These are phyloP conservation scores for Cryptoleucopteryx plumbea DNA, from an alignment of 2,113 vertebrate species.

Conservation along the genomic window DNA sequence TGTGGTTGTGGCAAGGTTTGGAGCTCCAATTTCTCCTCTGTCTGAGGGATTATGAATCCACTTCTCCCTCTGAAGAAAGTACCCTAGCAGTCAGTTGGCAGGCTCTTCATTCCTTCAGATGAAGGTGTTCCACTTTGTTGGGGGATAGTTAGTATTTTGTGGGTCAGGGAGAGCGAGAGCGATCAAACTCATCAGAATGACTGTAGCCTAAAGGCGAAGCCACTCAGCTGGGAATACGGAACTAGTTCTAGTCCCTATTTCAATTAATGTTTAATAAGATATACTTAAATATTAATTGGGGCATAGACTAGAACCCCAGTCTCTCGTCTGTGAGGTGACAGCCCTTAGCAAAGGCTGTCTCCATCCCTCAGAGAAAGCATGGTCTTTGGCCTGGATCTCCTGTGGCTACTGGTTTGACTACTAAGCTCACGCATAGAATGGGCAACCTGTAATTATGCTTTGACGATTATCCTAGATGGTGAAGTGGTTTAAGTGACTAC, in stretches of 20 bases:
- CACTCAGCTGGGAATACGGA: background rate
- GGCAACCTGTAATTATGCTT: background rate
- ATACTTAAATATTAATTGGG: constrained; percentile 8
- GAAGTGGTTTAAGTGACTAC: background rate
- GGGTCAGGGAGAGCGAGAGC: background rate
- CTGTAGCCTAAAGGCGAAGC: background rate
- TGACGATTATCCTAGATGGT: background rate
- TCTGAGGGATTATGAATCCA: background rate
- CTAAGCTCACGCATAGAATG: background rate
- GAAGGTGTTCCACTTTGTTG: background rate
- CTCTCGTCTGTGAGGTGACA: background rate
- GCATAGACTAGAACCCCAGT: background rate
- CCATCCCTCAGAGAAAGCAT: accelerated
- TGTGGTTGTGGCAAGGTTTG: background rate
- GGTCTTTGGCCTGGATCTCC: background rate
- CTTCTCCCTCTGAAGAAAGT: background rate
- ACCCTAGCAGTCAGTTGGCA: background rate
- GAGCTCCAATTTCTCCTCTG: background rate
- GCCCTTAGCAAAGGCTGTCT: background rate
- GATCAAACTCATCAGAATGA: background rate
- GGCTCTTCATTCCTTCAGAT: background rate
- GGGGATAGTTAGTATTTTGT: background rate
- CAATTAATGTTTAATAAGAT: constrained; percentile 1
- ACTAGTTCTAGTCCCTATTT: background rate
- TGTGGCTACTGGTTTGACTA: background rate